Base-by-base conservation (phyloP, 1,140 invertebrate species). In the Callitettix versicolor region DNA sequence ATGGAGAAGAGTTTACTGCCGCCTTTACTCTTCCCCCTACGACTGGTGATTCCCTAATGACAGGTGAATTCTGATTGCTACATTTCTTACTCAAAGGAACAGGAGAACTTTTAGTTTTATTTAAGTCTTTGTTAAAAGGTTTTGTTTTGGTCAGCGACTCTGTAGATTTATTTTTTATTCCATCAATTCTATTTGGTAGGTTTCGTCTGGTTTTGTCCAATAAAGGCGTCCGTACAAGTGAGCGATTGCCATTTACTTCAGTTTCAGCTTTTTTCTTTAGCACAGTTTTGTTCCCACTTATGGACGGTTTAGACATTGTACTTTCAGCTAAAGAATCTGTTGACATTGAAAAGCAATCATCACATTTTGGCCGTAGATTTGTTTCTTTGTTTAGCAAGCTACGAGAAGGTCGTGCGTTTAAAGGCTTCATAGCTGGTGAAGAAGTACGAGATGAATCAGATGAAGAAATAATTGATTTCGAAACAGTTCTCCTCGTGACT, bases 381-480 rank as follows among this genome's bases (percentile, higher is more conserved):
- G 20, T 21, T 48, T 53, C 24, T 38, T 53, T 55, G 6, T 26
- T 26, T 18, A 17, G 2, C 30, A 36, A 6, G 33, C 18, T 17
- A 20, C 42, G 3, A 34, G 41, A 67, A 61, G 49, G 49, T 15
- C 52, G 22, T 18, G 50, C 24, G 18, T 50, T 36, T 5, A 53
- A 36, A 43, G 77, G 73, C 48, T 76, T 76, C 62, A 79, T 74
- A 0, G 80, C 80, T 11, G 82, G 82, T 65, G 80, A 82, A 0
- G 80, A 82, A 43, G 79, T 81, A 43, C 81, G 66, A 3, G 79
- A 79, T 0, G 81, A 82, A 64, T 76, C 79, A 33, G 70, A 81
- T 14, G 73, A 80, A 57, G 71, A 80, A 59, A 75, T 75, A 64
- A 73, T 73, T 5, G 34, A 20, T 12, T 53, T 53, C 11, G 38